phyloP scores from a whole-genome alignment of 2,888 invertebrate species.

The Baronia brevicornis region DNA sequence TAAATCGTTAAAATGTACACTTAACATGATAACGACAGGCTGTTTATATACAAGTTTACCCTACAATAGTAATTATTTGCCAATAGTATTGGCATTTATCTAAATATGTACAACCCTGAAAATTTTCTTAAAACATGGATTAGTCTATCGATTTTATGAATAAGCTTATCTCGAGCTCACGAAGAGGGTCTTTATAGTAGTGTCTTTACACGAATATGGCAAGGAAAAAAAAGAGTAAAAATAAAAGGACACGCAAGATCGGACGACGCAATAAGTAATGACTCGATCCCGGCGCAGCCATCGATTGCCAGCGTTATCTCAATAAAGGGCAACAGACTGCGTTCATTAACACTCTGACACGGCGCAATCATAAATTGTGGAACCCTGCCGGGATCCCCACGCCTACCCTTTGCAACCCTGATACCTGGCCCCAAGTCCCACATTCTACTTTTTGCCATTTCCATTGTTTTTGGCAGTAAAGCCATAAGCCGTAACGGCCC shows the following conservation, averaged over 20 bases:
- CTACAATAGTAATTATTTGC: slow-evolving; percentile 3
- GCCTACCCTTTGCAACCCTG: slow-evolving; percentile 51
- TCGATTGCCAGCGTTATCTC: slow-evolving; percentile 67
- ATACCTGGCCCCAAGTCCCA: slow-evolving; percentile 50
- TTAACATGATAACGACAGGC: too few relatives aligned
- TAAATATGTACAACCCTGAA: too few relatives aligned
- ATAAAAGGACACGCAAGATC: slow-evolving; percentile 62
- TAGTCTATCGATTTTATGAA: slow-evolving; percentile 44
- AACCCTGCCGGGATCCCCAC: slow-evolving; percentile 67
- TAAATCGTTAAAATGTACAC: too few relatives aligned
- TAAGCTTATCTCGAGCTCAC: slow-evolving; percentile 45
- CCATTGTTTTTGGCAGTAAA: slow-evolving; percentile 67
- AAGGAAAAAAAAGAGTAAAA: slow-evolving; percentile 46
- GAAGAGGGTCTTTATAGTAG: slow-evolving; percentile 55
- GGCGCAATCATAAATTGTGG: slow-evolving; percentile 72
- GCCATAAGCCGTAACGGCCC: slow-evolving; percentile 65
- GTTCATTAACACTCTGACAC: slow-evolving; percentile 74
- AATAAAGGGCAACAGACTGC: slow-evolving; percentile 73
- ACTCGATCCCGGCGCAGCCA: slow-evolving; percentile 38
- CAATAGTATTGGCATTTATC: too few relatives aligned
- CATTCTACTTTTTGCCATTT: slow-evolving; percentile 69
- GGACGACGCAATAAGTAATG: slow-evolving; percentile 62
- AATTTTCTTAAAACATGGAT: too few relatives aligned
- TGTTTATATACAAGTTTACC: slow-evolving; percentile 1
- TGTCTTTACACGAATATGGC: slow-evolving; percentile 46